Evolutionary conservation across 2,888 invertebrate genomes (phyloP).

Genomic region (Lomographa bimaculata): DNA sequence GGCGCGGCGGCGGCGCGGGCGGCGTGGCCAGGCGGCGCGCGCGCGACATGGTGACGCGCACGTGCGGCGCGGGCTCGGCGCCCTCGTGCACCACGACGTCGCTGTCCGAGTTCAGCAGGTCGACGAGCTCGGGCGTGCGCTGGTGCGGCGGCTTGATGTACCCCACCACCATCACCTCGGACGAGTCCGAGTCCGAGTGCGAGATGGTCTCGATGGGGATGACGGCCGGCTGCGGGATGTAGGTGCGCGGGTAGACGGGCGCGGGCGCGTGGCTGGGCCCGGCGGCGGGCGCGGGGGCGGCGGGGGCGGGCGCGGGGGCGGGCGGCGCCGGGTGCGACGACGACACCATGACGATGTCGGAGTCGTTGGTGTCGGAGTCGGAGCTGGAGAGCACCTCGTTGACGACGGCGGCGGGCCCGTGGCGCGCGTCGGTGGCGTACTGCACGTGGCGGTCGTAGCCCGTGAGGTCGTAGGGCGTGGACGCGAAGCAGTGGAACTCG

Average conservation of each 20-base stretch:
- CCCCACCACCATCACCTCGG: slow-evolving; percentile 85
- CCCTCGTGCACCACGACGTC: slow-evolving; percentile 70
- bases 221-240: slow-evolving; percentile 55
- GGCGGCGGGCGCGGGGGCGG: slow-evolving; percentile 32
- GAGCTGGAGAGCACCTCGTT: slow-evolving; percentile 79
- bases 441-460: slow-evolving; percentile 90
- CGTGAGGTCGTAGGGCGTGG: slow-evolving; percentile 93
- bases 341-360: slow-evolving; percentile 65
- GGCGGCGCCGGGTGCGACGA: slow-evolving; percentile 52
- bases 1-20: slow-evolving; percentile 9
- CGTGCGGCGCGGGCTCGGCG: slow-evolving; percentile 40
- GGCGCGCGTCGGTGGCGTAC: slow-evolving; percentile 83
- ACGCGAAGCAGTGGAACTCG: slow-evolving; percentile 93
- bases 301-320: slow-evolving; percentile 27
- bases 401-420: slow-evolving; percentile 81
- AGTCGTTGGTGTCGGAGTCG: slow-evolving; percentile 64
- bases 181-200: slow-evolving; percentile 75
- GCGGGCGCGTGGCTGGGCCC: slow-evolving; percentile 40
- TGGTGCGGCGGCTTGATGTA: slow-evolving; percentile 87
- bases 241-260: slow-evolving; percentile 55
- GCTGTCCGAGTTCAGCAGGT: slow-evolving; percentile 83
- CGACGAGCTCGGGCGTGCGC: slow-evolving; percentile 86
- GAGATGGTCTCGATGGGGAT: slow-evolving; percentile 76
- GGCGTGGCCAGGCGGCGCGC: slow-evolving; percentile 28
- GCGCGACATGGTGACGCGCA: slow-evolving; percentile 33